Evolutionary conservation across 2,113 vertebrate genomes (phyloP), one percentile per base, ranked within the genome.

Genomic region (Neopipo cinnamomea): DNA sequence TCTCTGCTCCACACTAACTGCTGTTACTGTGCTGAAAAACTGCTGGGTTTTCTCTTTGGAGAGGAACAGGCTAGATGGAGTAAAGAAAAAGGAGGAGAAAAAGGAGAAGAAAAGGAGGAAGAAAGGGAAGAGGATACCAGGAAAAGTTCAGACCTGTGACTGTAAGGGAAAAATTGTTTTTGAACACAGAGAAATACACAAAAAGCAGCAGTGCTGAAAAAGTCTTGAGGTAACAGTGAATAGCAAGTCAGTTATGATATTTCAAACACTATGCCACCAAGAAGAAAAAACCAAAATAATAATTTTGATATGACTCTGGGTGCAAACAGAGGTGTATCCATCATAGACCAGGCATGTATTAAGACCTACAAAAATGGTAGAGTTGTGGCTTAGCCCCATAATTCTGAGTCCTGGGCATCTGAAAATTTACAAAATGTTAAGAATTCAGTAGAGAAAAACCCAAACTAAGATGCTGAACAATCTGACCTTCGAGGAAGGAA

Each of bases 101-200:
- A 72, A 2, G 6, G 2, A 4, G 21, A 31, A 27, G 2, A 28
- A 77, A 77, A 59, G 2, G 4, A 37, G 1, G 9, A 68, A 44
- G 23, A 80, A 87, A 62, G 3, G 19, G 11, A 79, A 73, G 11
- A 93, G 7, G 6, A 15, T 25, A 78, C 3, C 16, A 66, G 6
- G 17, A 78, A 79, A 86, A 49, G n/a, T 44, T 39, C 27, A 73
- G 52, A 42, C 11, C 12, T 84, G 20, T 62, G 18, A 58, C 28
- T 58, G 2, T 31, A 80, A 66, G 14, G 30, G 55, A 89, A 88
- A 91, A 22, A 33, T 2, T 0, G 7, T 1, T 63, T 90, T 71
- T 44, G 33, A 65, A 65, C 13, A 65, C 13, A 50, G 8, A 75
- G 39, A 94, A 82, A 35, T 42, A 87, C 30, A 88, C 1, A 2